Percentiles rank a stretch among this genome's conserved stretches.
phyloP scores from a whole-genome alignment of 2,797 vertebrate species.

The Anolis apletophallus region DNA sequence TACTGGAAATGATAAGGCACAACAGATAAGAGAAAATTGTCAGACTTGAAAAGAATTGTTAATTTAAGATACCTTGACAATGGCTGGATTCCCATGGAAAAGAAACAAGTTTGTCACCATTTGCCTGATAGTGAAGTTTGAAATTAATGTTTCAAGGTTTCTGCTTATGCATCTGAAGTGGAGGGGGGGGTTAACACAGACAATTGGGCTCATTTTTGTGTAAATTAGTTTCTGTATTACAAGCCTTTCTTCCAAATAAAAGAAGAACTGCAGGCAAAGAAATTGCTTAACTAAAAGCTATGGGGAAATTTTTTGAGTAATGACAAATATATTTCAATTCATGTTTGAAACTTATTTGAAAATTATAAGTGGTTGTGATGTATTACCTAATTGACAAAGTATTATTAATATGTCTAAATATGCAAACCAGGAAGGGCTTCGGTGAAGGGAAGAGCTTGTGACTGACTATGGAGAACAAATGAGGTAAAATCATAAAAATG shows the following conservation, averaged over 20 bases:
- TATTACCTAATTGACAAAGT: not conserved
- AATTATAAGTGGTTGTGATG: not conserved
- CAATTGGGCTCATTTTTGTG: not conserved
- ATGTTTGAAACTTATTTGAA: not conserved
- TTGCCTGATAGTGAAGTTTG: not conserved
- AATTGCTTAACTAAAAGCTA: not conserved
- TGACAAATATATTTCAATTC: not conserved
- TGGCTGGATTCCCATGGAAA: not conserved
- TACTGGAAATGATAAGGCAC: conserved; percentile 27
- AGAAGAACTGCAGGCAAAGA: not conserved
- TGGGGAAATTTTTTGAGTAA: not conserved
- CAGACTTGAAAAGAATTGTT: conserved; percentile 3
- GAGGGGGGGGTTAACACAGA: too few species aligned
- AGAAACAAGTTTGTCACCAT: not conserved
- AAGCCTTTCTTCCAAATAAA: conserved; percentile 2
- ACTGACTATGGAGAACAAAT: not conserved
- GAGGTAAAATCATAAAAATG: not conserved
- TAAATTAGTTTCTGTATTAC: not conserved
- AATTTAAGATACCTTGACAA: not conserved
- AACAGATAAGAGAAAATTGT: conserved; percentile 29
- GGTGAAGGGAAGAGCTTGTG: not conserved
- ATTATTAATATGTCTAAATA: not conserved
- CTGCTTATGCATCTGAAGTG: not conserved
- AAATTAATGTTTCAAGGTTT: not conserved
- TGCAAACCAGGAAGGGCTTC: not conserved